Conservation (phyloP, 2,113 vertebrate species). For the Muntiacus reevesi region DNA sequence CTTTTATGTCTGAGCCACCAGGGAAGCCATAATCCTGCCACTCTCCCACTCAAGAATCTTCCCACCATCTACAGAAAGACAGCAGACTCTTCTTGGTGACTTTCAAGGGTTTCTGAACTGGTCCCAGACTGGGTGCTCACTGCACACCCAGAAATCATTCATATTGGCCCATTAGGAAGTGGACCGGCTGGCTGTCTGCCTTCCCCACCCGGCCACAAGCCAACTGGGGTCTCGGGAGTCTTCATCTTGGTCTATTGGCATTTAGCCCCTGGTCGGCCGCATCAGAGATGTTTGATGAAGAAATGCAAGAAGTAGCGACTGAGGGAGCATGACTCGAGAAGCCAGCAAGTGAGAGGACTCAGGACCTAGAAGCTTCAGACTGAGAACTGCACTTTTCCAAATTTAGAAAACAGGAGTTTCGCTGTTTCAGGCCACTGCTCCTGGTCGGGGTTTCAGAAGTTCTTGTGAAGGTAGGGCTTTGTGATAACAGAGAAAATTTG, state of each 20-base stretch:
- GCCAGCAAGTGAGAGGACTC: neutral
- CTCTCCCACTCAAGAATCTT: neutral
- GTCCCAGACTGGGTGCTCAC: neutral
- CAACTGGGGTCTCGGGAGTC: accelerated
- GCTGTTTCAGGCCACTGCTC: neutral
- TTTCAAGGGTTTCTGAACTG: neutral
- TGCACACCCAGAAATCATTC: neutral
- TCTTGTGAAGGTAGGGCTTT: neutral
- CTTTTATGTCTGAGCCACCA: neutral
- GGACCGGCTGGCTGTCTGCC: neutral
- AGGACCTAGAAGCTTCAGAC: neutral
- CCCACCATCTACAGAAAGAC: neutral
- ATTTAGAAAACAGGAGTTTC: neutral
- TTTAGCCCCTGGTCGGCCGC: accelerated
- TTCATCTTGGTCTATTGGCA: neutral
- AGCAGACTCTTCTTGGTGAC: neutral
- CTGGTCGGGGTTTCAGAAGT: neutral
- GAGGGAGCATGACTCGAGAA: neutral
- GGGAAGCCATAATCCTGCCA: neutral
- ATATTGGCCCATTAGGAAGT: neutral
- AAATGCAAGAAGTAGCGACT: neutral
- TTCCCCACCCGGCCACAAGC: accelerated
- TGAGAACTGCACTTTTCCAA: neutral
- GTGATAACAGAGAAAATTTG: neutral
- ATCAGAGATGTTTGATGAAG: neutral